A percentile compares a stretch with the other conserved stretches of the same genome.
Evolutionary conservation across 2,113 vertebrate genomes (phyloP).

Genomic region (Circaetus gallicus): DNA sequence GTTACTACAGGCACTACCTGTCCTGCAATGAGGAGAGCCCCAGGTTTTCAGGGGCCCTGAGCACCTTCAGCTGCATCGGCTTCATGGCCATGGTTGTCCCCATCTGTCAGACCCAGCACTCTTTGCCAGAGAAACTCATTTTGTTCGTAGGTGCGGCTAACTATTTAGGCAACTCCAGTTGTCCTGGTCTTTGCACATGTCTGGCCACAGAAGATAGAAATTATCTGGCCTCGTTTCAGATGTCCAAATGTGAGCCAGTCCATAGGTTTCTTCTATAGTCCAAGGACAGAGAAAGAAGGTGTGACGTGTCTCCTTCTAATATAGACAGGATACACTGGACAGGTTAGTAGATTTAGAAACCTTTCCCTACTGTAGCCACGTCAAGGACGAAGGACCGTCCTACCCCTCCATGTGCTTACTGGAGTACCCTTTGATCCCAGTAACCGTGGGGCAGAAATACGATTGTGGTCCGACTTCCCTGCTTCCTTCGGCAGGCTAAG

Average conservation of each 20-base stretch:
- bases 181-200: not conserved
- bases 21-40: rapidly evolving
- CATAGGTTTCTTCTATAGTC: not conserved
- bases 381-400: not conserved
- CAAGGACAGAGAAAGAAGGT: not conserved
- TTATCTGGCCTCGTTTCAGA: not conserved
- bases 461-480: not conserved
- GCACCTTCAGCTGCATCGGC: not conserved
- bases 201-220: not conserved
- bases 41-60: not conserved
- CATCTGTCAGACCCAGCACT: not conserved
- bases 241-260: not conserved
- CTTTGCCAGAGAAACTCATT: not conserved
- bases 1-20: not conserved
- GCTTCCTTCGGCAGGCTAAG: not conserved
- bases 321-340: not conserved
- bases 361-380: not conserved
- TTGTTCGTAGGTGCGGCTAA: rapidly evolving
- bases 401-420: not conserved
- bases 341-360: not conserved
- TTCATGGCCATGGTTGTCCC: not conserved
- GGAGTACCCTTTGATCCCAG: not conserved
- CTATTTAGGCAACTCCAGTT: not conserved
- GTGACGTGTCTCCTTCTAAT: not conserved
- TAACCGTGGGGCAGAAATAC: not conserved